These are phyloP conservation scores for Leptura quadrifasciata DNA, from an alignment of 2,888 invertebrate genomes.

Conservation along the genomic window DNA sequence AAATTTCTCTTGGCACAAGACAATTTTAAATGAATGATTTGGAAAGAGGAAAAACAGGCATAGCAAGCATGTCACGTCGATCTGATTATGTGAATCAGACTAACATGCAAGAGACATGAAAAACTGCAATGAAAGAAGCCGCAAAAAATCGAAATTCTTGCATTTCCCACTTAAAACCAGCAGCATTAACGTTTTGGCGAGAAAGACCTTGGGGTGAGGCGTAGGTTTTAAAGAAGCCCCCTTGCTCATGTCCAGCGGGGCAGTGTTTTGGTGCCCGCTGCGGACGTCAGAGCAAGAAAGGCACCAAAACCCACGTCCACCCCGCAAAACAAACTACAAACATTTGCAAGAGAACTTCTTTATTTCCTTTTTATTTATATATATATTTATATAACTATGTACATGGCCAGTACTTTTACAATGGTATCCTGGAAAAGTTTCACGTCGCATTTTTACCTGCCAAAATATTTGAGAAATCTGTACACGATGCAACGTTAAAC, in stretches of 20 bases:
- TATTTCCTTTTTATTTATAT: slow-evolving; percentile 64
- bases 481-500: slow-evolving; percentile 20
- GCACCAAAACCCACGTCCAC: slow-evolving; percentile 78
- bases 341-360: slow-evolving; percentile 74
- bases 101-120: no score
- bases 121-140: no score
- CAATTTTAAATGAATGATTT: no score
- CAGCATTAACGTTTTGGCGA: not conserved
- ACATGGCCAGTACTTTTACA: slow-evolving; percentile 59
- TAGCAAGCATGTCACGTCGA: no score
- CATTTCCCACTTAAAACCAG: not conserved
- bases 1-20: no score
- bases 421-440: slow-evolving; percentile 32
- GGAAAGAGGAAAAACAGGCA: no score
- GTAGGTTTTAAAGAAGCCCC: slow-evolving; percentile 73
- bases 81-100: no score
- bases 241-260: slow-evolving; percentile 74
- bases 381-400: slow-evolving; percentile 55
- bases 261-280: slow-evolving; percentile 75
- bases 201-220: slow-evolving; percentile 63
- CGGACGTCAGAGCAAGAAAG: slow-evolving; percentile 73
- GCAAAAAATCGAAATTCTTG: not conserved
- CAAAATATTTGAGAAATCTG: not conserved
- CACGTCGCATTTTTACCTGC: not conserved
- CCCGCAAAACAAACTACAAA: slow-evolving; percentile 72